phyloP scores from a whole-genome alignment of 2,113 vertebrate species.

The Embiotoca jacksoni region DNA sequence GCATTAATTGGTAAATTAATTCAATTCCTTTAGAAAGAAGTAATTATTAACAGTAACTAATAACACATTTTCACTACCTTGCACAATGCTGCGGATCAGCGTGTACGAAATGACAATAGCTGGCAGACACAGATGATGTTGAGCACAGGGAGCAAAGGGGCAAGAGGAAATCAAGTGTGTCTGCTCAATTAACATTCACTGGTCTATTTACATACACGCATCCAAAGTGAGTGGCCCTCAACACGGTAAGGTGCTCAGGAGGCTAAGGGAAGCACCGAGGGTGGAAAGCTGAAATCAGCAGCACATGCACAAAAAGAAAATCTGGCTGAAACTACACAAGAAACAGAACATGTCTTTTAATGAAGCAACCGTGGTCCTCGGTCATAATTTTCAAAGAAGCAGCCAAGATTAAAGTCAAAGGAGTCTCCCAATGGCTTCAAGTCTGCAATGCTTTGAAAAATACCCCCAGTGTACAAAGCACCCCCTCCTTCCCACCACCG shows the following conservation, averaged over 20 bases:
- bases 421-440: conserved; percentile 89
- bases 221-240: conserved; percentile 60
- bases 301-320: conserved; percentile 77
- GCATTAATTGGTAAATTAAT: no score
- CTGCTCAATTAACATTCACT: conserved; percentile 38
- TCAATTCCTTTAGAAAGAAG: no score
- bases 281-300: conserved; percentile 81
- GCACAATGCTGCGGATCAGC: not conserved
- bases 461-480: conserved; percentile 87
- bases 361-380: conserved; percentile 88
- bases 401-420: conserved; percentile 90
- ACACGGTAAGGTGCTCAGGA: conserved; percentile 71
- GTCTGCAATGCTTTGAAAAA: conserved; percentile 88
- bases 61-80: no score
- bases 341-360: conserved; percentile 89
- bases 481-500: not conserved
- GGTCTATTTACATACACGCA: conserved; percentile 64
- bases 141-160: conserved; percentile 5
- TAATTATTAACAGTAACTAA: no score
- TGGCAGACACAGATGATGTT: not conserved
- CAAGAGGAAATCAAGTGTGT: conserved; percentile 35
- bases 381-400: conserved; percentile 89
- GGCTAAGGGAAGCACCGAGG: conserved; percentile 49
- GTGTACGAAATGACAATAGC: conserved; percentile 21
- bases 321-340: conserved; percentile 88